These are phyloP conservation scores for Pedionomus torquatus DNA, from an alignment of 2,113 vertebrate genomes.

Conservation along the genomic window DNA sequence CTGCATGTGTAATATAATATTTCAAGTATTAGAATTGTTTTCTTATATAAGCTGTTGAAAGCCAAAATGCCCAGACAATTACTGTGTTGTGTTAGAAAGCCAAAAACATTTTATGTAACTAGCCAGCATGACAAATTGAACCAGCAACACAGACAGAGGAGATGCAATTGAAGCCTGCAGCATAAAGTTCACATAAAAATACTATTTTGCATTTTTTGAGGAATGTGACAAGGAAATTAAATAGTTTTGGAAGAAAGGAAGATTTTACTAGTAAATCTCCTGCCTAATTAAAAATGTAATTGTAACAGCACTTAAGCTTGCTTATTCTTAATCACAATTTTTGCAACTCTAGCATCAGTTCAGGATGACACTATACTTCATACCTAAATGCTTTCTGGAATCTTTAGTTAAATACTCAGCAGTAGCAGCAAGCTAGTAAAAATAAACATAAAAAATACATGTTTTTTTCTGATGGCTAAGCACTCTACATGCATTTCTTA, in stretches of 20 bases:
- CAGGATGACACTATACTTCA: background rate
- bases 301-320: background rate
- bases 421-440: background rate
- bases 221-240: background rate
- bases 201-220: background rate
- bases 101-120: background rate
- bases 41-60: background rate
- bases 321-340: background rate
- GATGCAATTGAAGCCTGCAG: background rate
- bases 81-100: background rate
- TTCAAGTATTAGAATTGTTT: background rate
- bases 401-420: background rate
- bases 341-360: background rate
- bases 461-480: background rate
- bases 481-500: background rate
- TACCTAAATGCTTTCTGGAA: background rate
- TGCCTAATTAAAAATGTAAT: background rate
- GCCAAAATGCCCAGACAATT: background rate
- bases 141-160: background rate
- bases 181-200: background rate
- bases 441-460: background rate
- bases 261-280: background rate
- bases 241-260: background rate
- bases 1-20: background rate
- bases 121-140: background rate